Evolutionary conservation across 2,888 invertebrate genomes (phyloP), one percentile per base, ranked within the genome.

Genomic region (Allacma fusca): DNA sequence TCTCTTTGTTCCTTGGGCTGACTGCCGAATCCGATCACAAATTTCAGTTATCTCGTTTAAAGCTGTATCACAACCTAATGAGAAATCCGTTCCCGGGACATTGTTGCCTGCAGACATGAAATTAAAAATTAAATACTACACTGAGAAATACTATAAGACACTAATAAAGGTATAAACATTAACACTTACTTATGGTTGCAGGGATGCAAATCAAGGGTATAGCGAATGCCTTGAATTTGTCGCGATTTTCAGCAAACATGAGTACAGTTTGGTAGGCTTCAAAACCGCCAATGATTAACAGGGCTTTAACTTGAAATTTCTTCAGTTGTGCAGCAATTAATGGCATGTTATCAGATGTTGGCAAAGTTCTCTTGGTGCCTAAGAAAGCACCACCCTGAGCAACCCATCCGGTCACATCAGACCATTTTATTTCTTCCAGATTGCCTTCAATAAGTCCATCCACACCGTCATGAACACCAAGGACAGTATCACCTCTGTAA

Each of bases 31-130:
- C 70, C 97, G 91, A 88, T 96, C 96, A 86, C 96, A 96, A 83
- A 96, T 96, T 90, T 96, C 95, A 0, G 98, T 97, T 85, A 99
- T 99, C 89, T 99, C 99, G 87, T 99, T 99, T 77, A 98, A 90
- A 4, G 98, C 97, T 1, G 98, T 98, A 86, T 99, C 99, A 80
- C 95, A 93, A 76, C 98, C 99, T 65, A 99, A 90, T 1, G 96
- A 96, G 89, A 98, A 97, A 87, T 98, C 97, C 0, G 97, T 97
- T 75, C 99, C 99, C 78, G 99, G 99, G 77, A 99, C 97, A 87
- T 99, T 99, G 89, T 99, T 99, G 78, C 83, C 82, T 81, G 50
- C 34, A 40, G 23, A n/a, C n/a, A n/a, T n/a, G n/a, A n/a, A n/a
- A n/a, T n/a, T n/a, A n/a, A n/a, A n/a, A n/a, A n/a, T n/a, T n/a